Evolutionary conservation across 1,140 invertebrate genomes (phyloP).

Genomic region (Campoletis sonorensis): DNA sequence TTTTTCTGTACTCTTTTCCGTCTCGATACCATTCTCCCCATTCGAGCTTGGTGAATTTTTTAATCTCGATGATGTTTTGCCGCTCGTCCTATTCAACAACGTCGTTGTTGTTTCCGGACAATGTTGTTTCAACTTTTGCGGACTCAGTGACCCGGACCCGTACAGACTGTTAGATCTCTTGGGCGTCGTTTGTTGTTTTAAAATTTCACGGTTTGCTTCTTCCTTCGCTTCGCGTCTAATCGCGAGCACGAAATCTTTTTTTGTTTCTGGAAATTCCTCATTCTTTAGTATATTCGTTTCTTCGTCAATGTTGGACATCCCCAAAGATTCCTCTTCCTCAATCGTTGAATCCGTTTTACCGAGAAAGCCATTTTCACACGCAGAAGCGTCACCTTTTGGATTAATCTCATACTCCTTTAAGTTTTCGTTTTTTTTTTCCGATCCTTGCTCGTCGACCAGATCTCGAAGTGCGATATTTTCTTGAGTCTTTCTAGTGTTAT

Average conservation of each 20-base stretch:
- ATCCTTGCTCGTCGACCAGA: conserved; percentile 15
- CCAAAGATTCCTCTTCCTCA: conserved; percentile 52
- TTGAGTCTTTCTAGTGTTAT: neutral
- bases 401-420: neutral
- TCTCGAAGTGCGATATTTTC: neutral
- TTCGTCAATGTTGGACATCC: conserved; percentile 39
- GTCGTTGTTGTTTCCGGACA: conserved; percentile 49
- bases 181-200: conserved; percentile 49
- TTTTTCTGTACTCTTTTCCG: conserved; percentile 61
- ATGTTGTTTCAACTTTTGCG: conserved; percentile 58
- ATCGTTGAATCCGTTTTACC: conserved; percentile 29
- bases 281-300: conserved; percentile 25
- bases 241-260: conserved; percentile 56
- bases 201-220: conserved; percentile 58
- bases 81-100: conserved; percentile 50
- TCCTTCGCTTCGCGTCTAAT: conserved; percentile 61
- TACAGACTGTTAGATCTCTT: conserved; percentile 63
- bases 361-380: conserved; percentile 11
- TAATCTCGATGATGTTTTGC: conserved; percentile 39
- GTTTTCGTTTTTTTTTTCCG: neutral
- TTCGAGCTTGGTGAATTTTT: conserved; percentile 50
- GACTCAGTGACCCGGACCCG: conserved; percentile 51
- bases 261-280: conserved; percentile 27
- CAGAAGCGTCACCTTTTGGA: neutral
- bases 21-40: conserved; percentile 1